Evolutionary conservation across 2,113 vertebrate species (phyloP), one percentile per base, ranked within the genome.

Genomic region (Cottus gobio): DNA sequence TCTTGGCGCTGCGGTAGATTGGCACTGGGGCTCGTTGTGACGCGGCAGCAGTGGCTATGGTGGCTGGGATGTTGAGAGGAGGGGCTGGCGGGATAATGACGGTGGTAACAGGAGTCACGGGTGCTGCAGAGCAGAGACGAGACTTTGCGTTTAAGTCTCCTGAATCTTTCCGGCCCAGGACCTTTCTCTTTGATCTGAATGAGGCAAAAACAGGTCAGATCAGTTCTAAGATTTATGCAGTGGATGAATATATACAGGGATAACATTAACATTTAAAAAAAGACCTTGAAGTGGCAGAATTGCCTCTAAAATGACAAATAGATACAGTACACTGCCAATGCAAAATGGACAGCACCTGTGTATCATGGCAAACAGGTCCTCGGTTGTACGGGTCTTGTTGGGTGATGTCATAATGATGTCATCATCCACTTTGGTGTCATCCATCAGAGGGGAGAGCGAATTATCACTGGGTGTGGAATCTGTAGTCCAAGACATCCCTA

Each of bases 341-440:
- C 31, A 52, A 80, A 54, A 60, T 54, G 12, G 37, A 54, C 52
- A 80, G 39, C 46, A 92, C 98, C 98, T 98, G 95, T 99, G 98
- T 94, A 99, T 99, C 95, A 98, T 98, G 72, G 98, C 98, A 91
- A 99, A 99, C 75, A 99, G 94, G 89, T 99, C 98, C 89, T 99
- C 98, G 0, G 98, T 99, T 82, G 98, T 99, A 83, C 98, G 97
- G 78, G 95, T 96, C 94, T 96, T 98, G 90, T 97, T 99, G 79
- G 98, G 97, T 80, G 97, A 98, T 71, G 96, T 95, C 79, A 98
- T 96, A 85, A 95, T 95, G 42, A 96, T 95, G 82, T 99, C 97
- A 28, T 94, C 91, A 34, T 98, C 98, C 85, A 94, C 87, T 93
- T 96, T 98, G 77, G 87, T 94, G 91, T 99, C 98, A 90, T 99